Evolutionary conservation across 64 coral and sea anemone genomes (phyloP), one percentile per base, ranked within the genome.

Genomic region (Montipora capricornis): DNA sequence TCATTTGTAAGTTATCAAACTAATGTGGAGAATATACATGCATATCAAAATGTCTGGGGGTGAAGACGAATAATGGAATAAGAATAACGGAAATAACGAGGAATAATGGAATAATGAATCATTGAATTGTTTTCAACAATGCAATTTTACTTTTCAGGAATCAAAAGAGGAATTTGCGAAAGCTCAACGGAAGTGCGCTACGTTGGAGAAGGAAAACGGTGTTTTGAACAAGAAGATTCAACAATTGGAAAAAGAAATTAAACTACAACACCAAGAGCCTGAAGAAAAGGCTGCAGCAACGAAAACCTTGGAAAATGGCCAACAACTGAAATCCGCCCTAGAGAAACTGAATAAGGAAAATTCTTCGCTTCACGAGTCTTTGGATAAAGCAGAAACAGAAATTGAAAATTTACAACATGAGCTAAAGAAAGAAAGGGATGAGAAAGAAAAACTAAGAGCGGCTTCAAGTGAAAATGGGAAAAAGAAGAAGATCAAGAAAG

Each of bases 341-440:
- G 94, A 96, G 47, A 96, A 99, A 87, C 71, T 99, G 20, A 99
- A 96, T 44, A 96, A 99, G 68, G 97, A 99, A 48, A 99, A 88
- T 24, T 87, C 91, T 80, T 67, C 89, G 15, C 95, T 99, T 70
- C 92, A 99, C n/a, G 76, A 81, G 8, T 93, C 95, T 11, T 87
- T 99, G 37, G 97, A 99, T 79, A 97, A 91, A 48, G 81, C 76
- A 57, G 95, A 94, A 52, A 94, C 88, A 45, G 88, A 93, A 22
- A 79, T 91, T 17, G 78, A 26, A 17, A 76, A 89, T 37, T 80
- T 97, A 19, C 91, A 87, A 80, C 46, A 68, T 68, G 95, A 94
- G 70, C 85, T 91, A 44, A 79, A 89, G 48, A 90, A 79, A 53
- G 67, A 78, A 15, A 94, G 76, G 59, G 87, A 83, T 16, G 89